Base-by-base conservation (phyloP, 1,140 invertebrate genomes). In the Lycorma delicatula region DNA sequence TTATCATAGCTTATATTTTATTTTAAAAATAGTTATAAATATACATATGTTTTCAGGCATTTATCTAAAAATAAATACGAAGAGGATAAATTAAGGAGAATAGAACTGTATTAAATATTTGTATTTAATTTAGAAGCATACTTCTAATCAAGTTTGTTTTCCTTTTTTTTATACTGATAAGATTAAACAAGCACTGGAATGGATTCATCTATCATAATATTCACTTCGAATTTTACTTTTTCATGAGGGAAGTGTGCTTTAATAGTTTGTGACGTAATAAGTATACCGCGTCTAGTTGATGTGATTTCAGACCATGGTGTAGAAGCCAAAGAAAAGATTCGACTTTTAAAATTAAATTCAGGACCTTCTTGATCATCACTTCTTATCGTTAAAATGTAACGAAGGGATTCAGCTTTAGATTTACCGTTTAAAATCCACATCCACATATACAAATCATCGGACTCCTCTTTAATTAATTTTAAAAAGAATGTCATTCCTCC, bases 361-460 rank as follows among this genome's bases (percentile, higher is more conserved):
- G 54, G 54, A 23, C 36, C 34, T 27, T 56, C 54, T 27, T 22
- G n/a, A 22, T 48, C 41, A 28, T 56, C 47, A 2, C 13, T 20
- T 27, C 26, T 56, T 34, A 56, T n/a, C 1, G 54, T 56, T 5
- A 56, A 31, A 9, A 56, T n/a, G 16, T 48, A 29, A n/a, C 44
- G 41, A n/a, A 56, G 16, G 7, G 16, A 23, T 7, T 56, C 54
- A 1, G 54, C 22, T 9, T 49, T 56, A n/a, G 44, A 56, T 27
- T 56, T 56, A 26, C 47, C 54, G 9, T 28, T 44, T 1, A 56
- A 20, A 28, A 49, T 29, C 54, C 54, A 56, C 54, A 56, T 31
- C 54, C 54, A 56, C 1, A 56, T 27, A 12, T 25, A 48, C 22
- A 48, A 29, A 34, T 56, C 47, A 4, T 22, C 27, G 3, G 41